Evolutionary conservation across 2,888 invertebrate genomes (phyloP).

Genomic region (Dastarcus helophoroides): DNA sequence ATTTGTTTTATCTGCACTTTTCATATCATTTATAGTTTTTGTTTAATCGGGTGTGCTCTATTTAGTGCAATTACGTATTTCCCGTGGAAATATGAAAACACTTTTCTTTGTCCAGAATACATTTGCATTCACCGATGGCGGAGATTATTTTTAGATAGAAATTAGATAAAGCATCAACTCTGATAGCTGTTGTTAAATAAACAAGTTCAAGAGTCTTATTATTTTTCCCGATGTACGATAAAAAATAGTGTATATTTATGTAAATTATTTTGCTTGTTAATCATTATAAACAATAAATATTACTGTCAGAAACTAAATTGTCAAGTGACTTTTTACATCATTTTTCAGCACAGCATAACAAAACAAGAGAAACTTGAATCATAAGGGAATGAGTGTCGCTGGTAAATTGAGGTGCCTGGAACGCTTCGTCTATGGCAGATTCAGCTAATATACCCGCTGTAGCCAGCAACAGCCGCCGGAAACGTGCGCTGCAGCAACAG

Average conservation of each 20-base stretch:
- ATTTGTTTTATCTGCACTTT: too few species aligned
- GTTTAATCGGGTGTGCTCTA: too few species aligned
- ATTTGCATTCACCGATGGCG: background rate
- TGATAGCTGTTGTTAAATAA: too few species aligned
- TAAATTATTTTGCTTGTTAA: too few species aligned
- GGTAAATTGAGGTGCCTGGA: conserved; percentile 53
- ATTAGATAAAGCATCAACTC: background rate
- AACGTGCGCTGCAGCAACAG: conserved; percentile 44
- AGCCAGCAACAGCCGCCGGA: conserved; percentile 44
- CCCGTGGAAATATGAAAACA: too few species aligned
- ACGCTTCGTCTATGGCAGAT: conserved; percentile 87
- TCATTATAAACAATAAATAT: background rate
- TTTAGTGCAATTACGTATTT: too few species aligned
- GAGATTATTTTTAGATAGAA: conserved; percentile 11
- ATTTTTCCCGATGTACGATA: too few species aligned
- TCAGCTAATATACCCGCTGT: conserved; percentile 65
- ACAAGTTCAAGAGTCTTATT: too few species aligned
- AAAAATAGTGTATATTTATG: too few species aligned
- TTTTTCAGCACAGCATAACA: conserved; percentile 18
- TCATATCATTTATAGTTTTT: too few species aligned
- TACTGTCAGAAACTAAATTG: conserved; percentile 14
- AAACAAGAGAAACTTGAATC: conserved; percentile 28
- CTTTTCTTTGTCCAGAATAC: conserved; percentile 23
- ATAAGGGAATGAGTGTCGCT: conserved; percentile 39
- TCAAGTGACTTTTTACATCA: conserved; percentile 10